A percentile compares a stretch with the other conserved stretches of the same genome.
These are phyloP conservation scores for Calephelis nemesis DNA, from an alignment of 1,140 invertebrate genomes.

Conservation along the genomic window DNA sequence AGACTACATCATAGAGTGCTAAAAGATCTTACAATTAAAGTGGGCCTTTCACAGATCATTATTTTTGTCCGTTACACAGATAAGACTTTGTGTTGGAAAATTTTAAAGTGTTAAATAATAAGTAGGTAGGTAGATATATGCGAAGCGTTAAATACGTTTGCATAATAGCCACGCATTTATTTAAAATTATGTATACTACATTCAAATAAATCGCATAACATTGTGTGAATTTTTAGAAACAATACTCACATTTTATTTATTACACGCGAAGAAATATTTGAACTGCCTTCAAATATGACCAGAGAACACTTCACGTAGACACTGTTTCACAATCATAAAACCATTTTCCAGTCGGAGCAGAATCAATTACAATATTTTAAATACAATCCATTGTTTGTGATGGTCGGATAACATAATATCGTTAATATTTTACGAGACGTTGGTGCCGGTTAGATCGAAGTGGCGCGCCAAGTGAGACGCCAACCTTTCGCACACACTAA, in stretches of 20 bases:
- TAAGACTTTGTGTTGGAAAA: too few species aligned
- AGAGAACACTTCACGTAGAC: slow-evolving; percentile 26
- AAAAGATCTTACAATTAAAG: too few species aligned
- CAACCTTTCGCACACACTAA: slow-evolving; percentile 27
- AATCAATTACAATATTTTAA: slow-evolving; percentile 35
- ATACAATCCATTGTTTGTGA: slow-evolving; percentile 38
- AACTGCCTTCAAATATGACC: slow-evolving; percentile 10
- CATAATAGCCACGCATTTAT: too few species aligned
- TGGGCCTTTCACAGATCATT: too few species aligned
- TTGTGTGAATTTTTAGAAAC: too few species aligned
- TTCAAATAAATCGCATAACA: too few species aligned
- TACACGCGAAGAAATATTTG: background rate
- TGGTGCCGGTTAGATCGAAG: slow-evolving; percentile 26
- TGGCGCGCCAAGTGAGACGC: slow-evolving; percentile 25
- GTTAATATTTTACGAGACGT: slow-evolving; percentile 21
- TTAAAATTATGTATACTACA: too few species aligned
- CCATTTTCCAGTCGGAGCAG: slow-evolving; percentile 1
- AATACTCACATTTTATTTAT: slow-evolving; percentile 14
- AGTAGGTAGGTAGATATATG: too few species aligned
- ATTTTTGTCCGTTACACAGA: too few species aligned
- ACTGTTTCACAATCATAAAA: slow-evolving; percentile 15
- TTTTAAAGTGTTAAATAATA: too few species aligned
- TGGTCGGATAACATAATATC: slow-evolving; percentile 25
- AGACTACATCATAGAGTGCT: too few species aligned
- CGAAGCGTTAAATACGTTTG: too few species aligned